A percentile compares a stretch with the other conserved stretches of the same genome.
These are phyloP conservation scores for Tenthredo livida DNA, from an alignment of 2,888 invertebrate species.

Conservation along the genomic window DNA sequence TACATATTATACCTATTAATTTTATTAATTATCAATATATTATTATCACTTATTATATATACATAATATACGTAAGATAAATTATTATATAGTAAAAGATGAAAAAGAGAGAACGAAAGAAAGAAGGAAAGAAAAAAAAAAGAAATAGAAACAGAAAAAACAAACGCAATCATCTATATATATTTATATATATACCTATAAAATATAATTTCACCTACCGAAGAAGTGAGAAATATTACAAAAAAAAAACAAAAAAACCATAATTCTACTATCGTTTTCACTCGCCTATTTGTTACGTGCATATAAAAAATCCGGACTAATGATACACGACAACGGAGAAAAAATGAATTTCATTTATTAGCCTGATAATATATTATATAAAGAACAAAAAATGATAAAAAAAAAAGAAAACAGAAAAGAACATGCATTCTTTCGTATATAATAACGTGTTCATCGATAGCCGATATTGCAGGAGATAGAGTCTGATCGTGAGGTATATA, in stretches of 20 bases:
- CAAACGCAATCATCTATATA: background rate
- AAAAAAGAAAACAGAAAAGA: background rate
- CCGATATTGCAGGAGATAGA: background rate
- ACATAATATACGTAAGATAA: constrained; percentile 3
- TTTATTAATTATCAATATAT: background rate
- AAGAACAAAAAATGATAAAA: too few species aligned
- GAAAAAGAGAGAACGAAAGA: background rate
- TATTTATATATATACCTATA: background rate
- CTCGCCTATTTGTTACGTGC: background rate
- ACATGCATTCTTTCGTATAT: background rate
- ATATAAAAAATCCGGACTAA: background rate
- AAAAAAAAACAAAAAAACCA: background rate
- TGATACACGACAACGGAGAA: too few species aligned
- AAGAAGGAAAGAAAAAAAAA: background rate
- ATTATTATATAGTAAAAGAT: background rate
- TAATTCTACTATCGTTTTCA: background rate
- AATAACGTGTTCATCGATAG: background rate
- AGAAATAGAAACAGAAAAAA: background rate
- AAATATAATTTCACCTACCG: background rate
- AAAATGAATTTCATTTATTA: background rate
- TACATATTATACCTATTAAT: background rate
- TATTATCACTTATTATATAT: background rate
- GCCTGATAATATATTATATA: background rate
- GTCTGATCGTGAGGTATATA: constrained; percentile 3
- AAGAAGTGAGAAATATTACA: background rate